These are phyloP conservation scores for Silurus asotus DNA, from an alignment of 2,113 vertebrate genomes.

Conservation along the genomic window DNA sequence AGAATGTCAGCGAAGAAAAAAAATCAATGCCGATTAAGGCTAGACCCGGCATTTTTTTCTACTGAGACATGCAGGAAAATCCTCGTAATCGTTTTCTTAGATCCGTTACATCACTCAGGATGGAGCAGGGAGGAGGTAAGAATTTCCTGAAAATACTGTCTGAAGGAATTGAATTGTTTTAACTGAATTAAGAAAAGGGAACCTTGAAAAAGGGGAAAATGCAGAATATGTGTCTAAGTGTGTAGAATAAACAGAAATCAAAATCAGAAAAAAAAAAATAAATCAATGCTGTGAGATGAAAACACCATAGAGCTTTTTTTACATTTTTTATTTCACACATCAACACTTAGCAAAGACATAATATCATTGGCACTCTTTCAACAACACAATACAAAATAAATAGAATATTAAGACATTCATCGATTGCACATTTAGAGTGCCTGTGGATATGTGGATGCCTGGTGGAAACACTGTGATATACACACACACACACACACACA, in stretches of 20 bases:
- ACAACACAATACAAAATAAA: constrained; percentile 74
- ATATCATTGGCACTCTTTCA: constrained; percentile 73
- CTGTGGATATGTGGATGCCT: constrained; percentile 7
- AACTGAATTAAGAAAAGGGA: background rate
- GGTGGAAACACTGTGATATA: constrained; percentile 69
- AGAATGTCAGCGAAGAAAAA: constrained; percentile 44
- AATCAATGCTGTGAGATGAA: constrained; percentile 52
- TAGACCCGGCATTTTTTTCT: constrained; percentile 42
- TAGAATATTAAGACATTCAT: constrained; percentile 73
- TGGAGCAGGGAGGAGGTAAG: background rate
- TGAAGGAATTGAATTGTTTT: background rate
- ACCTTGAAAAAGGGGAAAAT: too few species aligned
- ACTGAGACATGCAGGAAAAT: constrained; percentile 37
- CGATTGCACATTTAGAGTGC: constrained; percentile 62
- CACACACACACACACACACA: constrained; percentile 54
- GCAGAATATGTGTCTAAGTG: background rate
- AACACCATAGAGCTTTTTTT: constrained; percentile 56
- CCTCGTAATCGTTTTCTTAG: constrained; percentile 25
- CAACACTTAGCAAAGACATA: constrained; percentile 72
- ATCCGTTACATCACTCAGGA: constrained; percentile 54
- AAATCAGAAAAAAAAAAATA: background rate
- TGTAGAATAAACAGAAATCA: constrained; percentile 28
- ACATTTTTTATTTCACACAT: constrained; percentile 68
- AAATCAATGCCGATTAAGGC: constrained; percentile 54
- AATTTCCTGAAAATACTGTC: background rate